Evolutionary conservation across 2,888 invertebrate genomes (phyloP).

Genomic region (Melieria omissa): DNA sequence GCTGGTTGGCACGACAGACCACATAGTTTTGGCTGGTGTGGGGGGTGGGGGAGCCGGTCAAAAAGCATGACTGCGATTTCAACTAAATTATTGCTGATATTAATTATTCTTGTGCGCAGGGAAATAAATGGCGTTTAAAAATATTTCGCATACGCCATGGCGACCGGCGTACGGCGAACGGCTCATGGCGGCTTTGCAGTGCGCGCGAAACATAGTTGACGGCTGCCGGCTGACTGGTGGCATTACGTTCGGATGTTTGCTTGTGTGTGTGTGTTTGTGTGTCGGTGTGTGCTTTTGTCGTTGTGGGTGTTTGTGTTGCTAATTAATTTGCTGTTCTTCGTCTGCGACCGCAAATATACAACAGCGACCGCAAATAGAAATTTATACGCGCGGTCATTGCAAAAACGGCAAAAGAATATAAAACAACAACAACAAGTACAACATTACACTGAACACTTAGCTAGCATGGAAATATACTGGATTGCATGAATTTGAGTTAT

Average conservation of each 20-base stretch:
- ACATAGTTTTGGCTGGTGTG: neutral
- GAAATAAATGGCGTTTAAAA: conserved; percentile 22
- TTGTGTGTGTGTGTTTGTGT: conserved; percentile 14
- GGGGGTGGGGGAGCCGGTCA: conserved; percentile 3
- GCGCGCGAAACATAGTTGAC: neutral
- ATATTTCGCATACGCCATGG: neutral
- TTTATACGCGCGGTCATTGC: neutral
- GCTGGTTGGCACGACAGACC: neutral
- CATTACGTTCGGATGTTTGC: neutral
- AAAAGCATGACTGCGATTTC: conserved; percentile 20
- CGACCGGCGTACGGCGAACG: neutral
- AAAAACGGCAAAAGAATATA: too few relatives aligned
- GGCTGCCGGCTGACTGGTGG: neutral
- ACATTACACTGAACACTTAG: too few relatives aligned
- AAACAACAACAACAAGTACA: too few relatives aligned
- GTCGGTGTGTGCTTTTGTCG: neutral
- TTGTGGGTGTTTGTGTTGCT: conserved; percentile 19
- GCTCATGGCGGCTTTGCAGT: neutral
- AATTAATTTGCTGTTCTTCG: conserved; percentile 16
- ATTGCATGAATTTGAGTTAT: too few relatives aligned
- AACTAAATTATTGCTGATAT: conserved; percentile 28
- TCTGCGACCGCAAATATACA: neutral
- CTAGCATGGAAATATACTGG: too few relatives aligned
- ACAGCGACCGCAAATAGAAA: conserved; percentile 17
- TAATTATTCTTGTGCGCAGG: conserved; percentile 17